Evolutionary conservation across 2,113 vertebrate species (phyloP), one percentile per base, ranked within the genome.

Genomic region (Pelobates fuscus): DNA sequence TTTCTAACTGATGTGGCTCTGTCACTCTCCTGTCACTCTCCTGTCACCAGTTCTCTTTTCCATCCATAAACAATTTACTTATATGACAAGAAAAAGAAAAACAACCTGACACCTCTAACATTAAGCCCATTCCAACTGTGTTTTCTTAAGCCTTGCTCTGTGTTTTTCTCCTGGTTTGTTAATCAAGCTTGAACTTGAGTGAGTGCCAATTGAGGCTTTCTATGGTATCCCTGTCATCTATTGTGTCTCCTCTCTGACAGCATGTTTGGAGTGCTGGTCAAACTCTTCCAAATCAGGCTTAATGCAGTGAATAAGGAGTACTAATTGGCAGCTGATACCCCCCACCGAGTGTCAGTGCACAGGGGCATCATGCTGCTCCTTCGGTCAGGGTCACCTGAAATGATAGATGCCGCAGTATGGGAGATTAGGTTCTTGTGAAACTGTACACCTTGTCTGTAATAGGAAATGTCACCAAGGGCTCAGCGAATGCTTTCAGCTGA

Each of bases 381-480:
- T 82, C 84, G 32, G 67, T 81, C 55, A 82, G 89, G 90, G 91
- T 91, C 91, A 90, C 0, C 90, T 88, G 86, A 87, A 87, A 85
- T 87, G 91, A 88, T 69, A 82, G 89, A 85, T 82, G 81, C 81
- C 55, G 70, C 75, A 86, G 86, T 84, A 85, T 37, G 79, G 85
- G 55, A 82, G 82, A 84, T 84, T 82, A 83, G 80, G 82, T 85
- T 85, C 84, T 86, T 82, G 82, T 86, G 88, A 89, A 92, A 93
- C 82, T 70, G 43, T 83, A 91, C 81, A 83, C 70, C 71, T 59
- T 83, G 80, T 85, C 85, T 84, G 77, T 82, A 74, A 68, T 84
- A 84, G 81, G 78, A 80, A 81, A 79, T 88, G 89, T 88, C 89
- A 89, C 80, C 84, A 61, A 15, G 73, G 67, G 73, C 84, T 87